A percentile compares a stretch with the other conserved stretches of the same genome.
Evolutionary conservation across 2,113 vertebrate genomes (phyloP).

Genomic region (Pogonocichla stellata): DNA sequence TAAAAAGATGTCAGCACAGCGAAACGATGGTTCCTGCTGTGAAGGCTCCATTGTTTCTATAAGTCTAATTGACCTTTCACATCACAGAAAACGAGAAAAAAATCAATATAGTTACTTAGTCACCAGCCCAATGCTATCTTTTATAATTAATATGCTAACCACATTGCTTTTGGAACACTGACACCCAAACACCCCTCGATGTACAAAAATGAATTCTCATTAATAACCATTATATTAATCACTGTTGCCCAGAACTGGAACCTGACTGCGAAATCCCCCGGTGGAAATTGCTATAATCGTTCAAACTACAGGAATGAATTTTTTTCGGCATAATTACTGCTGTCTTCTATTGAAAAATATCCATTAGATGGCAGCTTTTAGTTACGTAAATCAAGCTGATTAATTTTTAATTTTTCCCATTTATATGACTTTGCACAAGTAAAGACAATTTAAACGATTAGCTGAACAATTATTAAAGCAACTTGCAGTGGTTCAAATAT

Average conservation of each 20-base stretch:
- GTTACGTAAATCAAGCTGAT: slow-evolving; percentile 93
- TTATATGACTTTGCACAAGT: slow-evolving; percentile 83
- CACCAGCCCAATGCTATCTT: slow-evolving; percentile 65
- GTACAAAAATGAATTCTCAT: slow-evolving; percentile 93
- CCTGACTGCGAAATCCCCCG: slow-evolving; percentile 96
- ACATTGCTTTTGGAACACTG: slow-evolving; percentile 73
- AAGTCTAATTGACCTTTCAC: slow-evolving; percentile 83
- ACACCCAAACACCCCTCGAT: slow-evolving; percentile 83
- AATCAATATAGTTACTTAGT: slow-evolving; percentile 82
- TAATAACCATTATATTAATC: slow-evolving; percentile 98
- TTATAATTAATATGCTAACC: slow-evolving; percentile 85
- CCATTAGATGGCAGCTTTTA: slow-evolving; percentile 90
- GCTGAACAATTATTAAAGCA: slow-evolving; percentile 87
- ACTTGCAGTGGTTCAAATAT: slow-evolving; percentile 74
- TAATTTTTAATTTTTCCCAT: slow-evolving; percentile 91
- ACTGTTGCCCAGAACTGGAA: slow-evolving; percentile 93
- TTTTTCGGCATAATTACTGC: slow-evolving; percentile 93
- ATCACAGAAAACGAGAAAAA: slow-evolving; percentile 73
- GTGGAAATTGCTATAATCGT: slow-evolving; percentile 99
- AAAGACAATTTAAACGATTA: slow-evolving; percentile 94
- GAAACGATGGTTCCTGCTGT: slow-evolving; percentile 75
- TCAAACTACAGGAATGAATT: slow-evolving; percentile 92
- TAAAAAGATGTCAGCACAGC: slow-evolving; percentile 74
- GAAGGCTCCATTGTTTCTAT: slow-evolving; percentile 78
- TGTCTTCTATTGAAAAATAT: slow-evolving; percentile 98